Evolutionary conservation across 1,140 invertebrate genomes (phyloP).

Genomic region (Drosophila gunungcola): DNA sequence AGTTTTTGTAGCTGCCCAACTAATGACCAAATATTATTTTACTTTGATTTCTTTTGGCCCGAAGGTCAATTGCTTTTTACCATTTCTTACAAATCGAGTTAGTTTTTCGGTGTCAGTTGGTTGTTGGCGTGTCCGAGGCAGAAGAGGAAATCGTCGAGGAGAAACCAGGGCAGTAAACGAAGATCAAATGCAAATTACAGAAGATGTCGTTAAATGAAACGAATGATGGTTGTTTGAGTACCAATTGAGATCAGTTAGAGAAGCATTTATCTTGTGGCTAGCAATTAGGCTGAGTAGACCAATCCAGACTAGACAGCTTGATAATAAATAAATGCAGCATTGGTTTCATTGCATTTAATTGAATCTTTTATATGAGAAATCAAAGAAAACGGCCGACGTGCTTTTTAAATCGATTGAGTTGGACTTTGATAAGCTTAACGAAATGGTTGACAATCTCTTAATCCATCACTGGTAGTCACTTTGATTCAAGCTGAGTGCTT

Average conservation of each 20-base stretch:
- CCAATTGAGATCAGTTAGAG: constrained; percentile 16
- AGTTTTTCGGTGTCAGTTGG: constrained; percentile 28
- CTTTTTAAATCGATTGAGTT: neutral
- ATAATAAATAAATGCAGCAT: constrained; percentile 18
- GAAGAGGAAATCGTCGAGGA: constrained; percentile 14
- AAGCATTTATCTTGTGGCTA: constrained; percentile 20
- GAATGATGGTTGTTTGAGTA: constrained; percentile 9
- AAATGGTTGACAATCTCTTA: too few species aligned
- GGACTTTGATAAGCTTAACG: neutral
- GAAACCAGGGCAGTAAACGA: constrained; percentile 32
- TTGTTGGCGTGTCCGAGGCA: neutral
- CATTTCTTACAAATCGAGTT: constrained; percentile 61
- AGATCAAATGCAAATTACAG: neutral
- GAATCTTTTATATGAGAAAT: constrained; percentile 7
- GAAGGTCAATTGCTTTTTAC: constrained; percentile 75
- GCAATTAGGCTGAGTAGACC: constrained; percentile 14
- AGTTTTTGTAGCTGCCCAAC: constrained; percentile 48
- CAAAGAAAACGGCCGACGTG: constrained; percentile 5
- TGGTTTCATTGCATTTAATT: constrained; percentile 22
- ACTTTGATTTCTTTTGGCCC: constrained; percentile 69
- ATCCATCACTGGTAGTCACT: too few species aligned
- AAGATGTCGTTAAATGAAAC: constrained; percentile 15
- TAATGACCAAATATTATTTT: constrained; percentile 79
- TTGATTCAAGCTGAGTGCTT: too few species aligned
- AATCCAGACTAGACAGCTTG: constrained; percentile 13